These are phyloP conservation scores for Crenichthys baileyi DNA, from an alignment of 2,797 vertebrate species.

Conservation along the genomic window DNA sequence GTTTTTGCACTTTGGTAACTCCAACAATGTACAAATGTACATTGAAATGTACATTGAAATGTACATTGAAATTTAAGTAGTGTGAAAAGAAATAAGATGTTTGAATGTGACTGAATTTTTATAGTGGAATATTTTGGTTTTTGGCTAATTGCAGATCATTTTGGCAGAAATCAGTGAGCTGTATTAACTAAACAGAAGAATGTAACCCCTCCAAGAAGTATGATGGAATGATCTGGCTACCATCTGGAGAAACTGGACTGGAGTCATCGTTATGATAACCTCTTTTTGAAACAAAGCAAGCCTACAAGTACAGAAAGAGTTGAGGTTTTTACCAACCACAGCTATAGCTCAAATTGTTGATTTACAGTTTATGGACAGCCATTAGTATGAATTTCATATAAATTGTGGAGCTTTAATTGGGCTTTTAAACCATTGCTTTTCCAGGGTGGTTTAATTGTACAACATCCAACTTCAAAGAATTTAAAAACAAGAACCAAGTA, in stretches of 20 bases:
- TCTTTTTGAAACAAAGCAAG: not conserved
- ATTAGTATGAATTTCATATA: not conserved
- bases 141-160: not conserved
- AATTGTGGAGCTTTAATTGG: not conserved
- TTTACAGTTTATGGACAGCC: not conserved
- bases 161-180: not conserved
- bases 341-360: not conserved
- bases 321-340: not conserved
- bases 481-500: not conserved
- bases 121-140: not conserved
- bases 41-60: no score
- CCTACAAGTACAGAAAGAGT: not conserved
- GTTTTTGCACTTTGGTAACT: not conserved
- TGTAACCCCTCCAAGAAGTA: not conserved
- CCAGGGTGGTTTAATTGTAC: not conserved
- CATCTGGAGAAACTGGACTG: not conserved
- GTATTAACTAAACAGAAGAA: not conserved
- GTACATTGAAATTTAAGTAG: not conserved
- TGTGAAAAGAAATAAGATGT: not conserved
- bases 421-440: not conserved
- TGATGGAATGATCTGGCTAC: not conserved
- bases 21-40: no score
- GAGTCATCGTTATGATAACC: not conserved
- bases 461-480: not conserved
- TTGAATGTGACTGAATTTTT: not conserved